Percentiles rank a stretch among this genome's conserved stretches.
Conservation (phyloP, 1,140 invertebrate species). For the Coptotermes formosanus region DNA sequence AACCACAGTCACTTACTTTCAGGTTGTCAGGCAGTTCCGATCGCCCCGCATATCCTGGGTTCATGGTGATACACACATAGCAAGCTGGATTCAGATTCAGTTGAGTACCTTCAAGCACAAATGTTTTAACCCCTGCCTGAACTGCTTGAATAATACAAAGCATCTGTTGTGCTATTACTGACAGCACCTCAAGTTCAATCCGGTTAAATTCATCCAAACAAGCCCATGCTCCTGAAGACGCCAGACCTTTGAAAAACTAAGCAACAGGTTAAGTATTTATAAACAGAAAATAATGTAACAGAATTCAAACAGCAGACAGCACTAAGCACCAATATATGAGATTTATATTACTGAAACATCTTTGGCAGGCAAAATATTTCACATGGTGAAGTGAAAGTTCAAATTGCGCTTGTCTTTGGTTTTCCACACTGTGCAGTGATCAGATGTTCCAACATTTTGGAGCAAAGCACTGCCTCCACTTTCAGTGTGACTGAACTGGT, state of each 20-base stretch:
- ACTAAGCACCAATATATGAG: no score
- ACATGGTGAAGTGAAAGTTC: no score
- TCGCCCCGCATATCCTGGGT: conserved; percentile 85
- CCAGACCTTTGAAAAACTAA: conserved; percentile 79
- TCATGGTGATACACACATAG: conserved; percentile 93
- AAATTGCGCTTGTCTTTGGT: no score
- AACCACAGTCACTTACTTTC: conserved; percentile 52
- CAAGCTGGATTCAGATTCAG: conserved; percentile 75
- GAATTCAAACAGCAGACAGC: no score
- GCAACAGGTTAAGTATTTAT: conserved; percentile 20
- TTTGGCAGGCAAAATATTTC: no score
- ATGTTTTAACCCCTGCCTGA: conserved; percentile 63
- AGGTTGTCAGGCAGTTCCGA: conserved; percentile 87
- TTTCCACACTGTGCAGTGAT: no score
- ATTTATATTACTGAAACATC: no score
- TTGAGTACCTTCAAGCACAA: conserved; percentile 84
- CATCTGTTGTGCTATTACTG: conserved; percentile 82
- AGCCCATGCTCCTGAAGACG: conserved; percentile 87
- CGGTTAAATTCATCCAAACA: conserved; percentile 95
- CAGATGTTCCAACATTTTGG: no score
- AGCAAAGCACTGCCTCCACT: no score
- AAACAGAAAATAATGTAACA: no score
- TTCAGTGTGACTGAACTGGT: no score
- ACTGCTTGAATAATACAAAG: conserved; percentile 79
- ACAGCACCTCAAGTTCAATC: conserved; percentile 87